Evolutionary conservation across 2,113 vertebrate species (phyloP).

Genomic region (Microcebus lehilahytsara): DNA sequence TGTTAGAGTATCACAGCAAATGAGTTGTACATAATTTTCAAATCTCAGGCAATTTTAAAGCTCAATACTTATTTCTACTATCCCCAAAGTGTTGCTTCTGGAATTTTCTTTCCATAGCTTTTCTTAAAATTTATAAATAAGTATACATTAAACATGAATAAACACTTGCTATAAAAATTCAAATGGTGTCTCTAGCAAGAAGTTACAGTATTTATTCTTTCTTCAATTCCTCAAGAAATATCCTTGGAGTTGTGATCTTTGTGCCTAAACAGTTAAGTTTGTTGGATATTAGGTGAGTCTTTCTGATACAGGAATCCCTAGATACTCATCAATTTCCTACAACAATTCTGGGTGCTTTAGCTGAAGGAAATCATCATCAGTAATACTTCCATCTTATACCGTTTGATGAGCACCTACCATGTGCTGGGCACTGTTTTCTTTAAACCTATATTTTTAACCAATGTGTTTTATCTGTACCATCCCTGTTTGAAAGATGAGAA

Average conservation of each 20-base stretch:
- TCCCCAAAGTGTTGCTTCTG: neutral
- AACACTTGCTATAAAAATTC: neutral
- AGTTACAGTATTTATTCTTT: neutral
- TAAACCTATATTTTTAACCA: neutral
- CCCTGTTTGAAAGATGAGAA: neutral
- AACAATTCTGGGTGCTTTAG: neutral
- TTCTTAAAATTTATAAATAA: constrained; percentile 20
- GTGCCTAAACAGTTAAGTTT: neutral
- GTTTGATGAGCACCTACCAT: neutral
- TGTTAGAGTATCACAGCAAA: neutral
- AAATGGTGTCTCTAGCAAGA: neutral
- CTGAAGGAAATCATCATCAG: neutral
- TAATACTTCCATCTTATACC: neutral
- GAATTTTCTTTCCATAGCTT: neutral
- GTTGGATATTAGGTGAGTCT: neutral
- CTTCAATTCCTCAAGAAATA: neutral
- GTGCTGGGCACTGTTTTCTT: neutral
- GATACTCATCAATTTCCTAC: neutral
- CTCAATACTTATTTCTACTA: neutral
- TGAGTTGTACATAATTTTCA: neutral
- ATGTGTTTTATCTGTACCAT: neutral
- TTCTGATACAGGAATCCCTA: neutral
- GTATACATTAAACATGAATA: neutral
- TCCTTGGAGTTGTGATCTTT: neutral
- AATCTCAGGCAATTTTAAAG: neutral